Base-by-base conservation (phyloP, 2,797 vertebrate genomes). In the Varecia variegata region DNA sequence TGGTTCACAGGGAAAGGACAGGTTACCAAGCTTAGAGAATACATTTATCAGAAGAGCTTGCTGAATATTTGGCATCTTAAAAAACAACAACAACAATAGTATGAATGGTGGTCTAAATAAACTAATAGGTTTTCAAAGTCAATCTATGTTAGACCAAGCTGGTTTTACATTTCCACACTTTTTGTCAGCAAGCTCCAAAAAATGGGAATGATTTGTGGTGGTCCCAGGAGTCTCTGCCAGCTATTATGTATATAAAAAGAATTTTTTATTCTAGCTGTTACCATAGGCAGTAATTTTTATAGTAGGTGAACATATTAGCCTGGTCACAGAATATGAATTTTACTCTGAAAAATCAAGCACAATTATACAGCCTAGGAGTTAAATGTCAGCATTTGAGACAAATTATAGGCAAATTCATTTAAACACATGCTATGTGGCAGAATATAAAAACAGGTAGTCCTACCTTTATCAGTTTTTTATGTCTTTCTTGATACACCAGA, bases 281-380 rank as follows among this genome's bases (percentile, higher is more conserved):
- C 97, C 96, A 98, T 96, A 98, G 95, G 98, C 96, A 98, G 96
- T 98, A 98, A 98, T 98, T 97, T 98, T 98, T 98, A 98, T 98
- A 98, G 97, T 96, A 98, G 97, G 97, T 98, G 97, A 98, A 98
- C 97, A 97, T 98, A 98, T 98, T 98, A 98, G 97, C 90, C 96
- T 98, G 97, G 97, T 98, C 81, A 88, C 96, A 98, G 97, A 97
- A 98, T 97, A 98, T 97, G 97, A 98, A 98, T 98, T 98, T 98
- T 98, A 98, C 92, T 98, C 94, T 88, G 81, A 97, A 98, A 98
- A 98, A 98, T 94, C 97, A 95, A 96, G 96, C 97, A 97, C 97
- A 97, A 98, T 98, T 98, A 98, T 97, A 98, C 54, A 98, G 96
- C 95, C 95, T 97, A 98, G 98, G 97, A 98, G 97, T 98, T 98